phyloP scores from a whole-genome alignment of 2,888 invertebrate species.

The Drosophila falleni region DNA sequence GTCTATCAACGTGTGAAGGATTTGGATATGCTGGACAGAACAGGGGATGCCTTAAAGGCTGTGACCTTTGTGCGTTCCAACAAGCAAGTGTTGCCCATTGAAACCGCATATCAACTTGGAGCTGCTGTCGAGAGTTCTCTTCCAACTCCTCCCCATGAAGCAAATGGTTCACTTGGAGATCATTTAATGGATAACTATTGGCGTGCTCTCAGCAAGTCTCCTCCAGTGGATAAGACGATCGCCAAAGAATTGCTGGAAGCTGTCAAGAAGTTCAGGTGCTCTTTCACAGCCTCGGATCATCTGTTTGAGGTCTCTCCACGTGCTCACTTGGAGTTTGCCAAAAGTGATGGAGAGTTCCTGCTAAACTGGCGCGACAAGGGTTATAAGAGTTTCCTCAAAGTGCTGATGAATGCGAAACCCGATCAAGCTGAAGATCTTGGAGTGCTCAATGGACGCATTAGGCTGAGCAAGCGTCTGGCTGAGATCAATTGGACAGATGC shows the following conservation, averaged over 20 bases:
- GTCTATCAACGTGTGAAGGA: conserved; percentile 87
- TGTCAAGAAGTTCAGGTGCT: conserved; percentile 86
- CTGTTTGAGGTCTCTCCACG: conserved; percentile 89
- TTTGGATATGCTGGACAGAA: conserved; percentile 72
- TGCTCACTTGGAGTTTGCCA: conserved; percentile 88
- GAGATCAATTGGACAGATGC: conserved; percentile 67
- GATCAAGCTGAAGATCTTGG: conserved; percentile 64
- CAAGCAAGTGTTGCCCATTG: conserved; percentile 82
- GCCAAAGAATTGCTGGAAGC: conserved; percentile 87
- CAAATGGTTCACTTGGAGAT: conserved; percentile 82
- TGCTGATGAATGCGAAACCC: conserved; percentile 86
- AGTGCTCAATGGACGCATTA: conserved; percentile 77
- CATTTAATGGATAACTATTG: conserved; percentile 78
- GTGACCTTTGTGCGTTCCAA: conserved; percentile 82
- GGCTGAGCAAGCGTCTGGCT: conserved; percentile 68
- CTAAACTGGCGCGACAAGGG: conserved; percentile 92
- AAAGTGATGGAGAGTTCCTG: conserved; percentile 89
- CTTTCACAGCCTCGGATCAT: conserved; percentile 87
- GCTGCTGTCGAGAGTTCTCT: conserved; percentile 31
- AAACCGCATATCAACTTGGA: conserved; percentile 68
- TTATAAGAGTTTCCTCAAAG: conserved; percentile 89
- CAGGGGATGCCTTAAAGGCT: conserved; percentile 64
- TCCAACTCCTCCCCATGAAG: conserved; percentile 37
- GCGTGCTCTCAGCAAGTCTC: conserved; percentile 52
- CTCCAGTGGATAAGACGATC: conserved; percentile 81